Conservation (phyloP, 2,113 vertebrate genomes). For the Bolborhynchus lineola region DNA sequence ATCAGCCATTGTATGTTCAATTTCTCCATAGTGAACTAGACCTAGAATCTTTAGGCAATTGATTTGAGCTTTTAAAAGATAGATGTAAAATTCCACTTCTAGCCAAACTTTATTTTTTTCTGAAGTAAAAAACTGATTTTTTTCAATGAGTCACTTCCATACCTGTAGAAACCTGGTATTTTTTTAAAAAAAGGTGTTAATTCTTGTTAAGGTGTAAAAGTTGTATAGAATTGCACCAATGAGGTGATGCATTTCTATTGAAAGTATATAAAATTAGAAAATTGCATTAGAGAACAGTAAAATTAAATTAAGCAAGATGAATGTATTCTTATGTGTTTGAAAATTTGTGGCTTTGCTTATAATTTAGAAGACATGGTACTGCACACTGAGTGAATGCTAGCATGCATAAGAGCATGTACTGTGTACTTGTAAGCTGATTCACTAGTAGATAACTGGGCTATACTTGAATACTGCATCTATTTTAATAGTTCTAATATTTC, state of each 20-base stretch:
- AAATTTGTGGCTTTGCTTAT: constrained; percentile 35
- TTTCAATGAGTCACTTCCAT: neutral
- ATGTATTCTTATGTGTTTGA: neutral
- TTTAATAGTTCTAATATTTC: constrained; percentile 33
- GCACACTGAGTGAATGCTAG: neutral
- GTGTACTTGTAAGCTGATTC: constrained; percentile 34
- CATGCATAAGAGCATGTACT: neutral
- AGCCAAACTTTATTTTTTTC: neutral
- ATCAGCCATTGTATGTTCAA: neutral
- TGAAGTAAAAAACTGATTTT: neutral
- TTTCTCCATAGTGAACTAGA: neutral
- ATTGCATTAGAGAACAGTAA: neutral
- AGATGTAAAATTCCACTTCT: neutral
- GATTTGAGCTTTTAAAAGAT: neutral
- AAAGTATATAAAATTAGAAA: neutral
- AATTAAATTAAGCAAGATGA: neutral
- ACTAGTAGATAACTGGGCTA: constrained; percentile 1
- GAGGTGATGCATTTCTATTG: neutral
- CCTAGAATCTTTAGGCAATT: neutral
- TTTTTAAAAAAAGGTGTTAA: neutral
- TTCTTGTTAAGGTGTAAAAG: neutral
- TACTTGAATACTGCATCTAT: constrained; percentile 14
- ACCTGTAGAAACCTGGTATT: neutral
- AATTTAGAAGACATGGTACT: constrained; percentile 6
- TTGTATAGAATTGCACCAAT: neutral